Evolutionary conservation across 1,140 invertebrate species (phyloP).

Genomic region (Tetramorium simillimum): DNA sequence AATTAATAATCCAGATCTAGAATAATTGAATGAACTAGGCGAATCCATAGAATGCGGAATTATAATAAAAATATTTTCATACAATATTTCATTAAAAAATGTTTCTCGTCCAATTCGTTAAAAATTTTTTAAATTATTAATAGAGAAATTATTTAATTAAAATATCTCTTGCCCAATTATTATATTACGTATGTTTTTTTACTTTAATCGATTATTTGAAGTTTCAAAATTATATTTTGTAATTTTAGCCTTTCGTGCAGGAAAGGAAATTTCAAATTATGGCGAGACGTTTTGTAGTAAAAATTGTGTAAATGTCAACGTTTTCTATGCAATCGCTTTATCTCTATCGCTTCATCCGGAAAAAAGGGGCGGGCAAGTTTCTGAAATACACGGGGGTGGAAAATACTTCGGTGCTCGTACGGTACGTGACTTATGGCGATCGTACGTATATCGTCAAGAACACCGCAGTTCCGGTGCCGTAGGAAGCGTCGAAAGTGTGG

Average conservation of each 20-base stretch:
- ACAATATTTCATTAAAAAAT: neutral
- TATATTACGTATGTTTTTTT: neutral
- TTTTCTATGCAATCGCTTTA: constrained; percentile 20
- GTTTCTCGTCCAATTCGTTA: neutral
- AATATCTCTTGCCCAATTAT: neutral
- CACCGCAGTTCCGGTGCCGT: constrained; percentile 63
- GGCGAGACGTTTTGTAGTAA: neutral
- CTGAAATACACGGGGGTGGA: constrained; percentile 44
- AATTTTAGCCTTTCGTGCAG: neutral
- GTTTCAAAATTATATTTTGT: neutral
- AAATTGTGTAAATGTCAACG: neutral
- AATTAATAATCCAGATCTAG: neutral
- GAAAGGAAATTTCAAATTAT: neutral
- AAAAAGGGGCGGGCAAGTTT: neutral
- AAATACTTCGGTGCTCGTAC: constrained; percentile 35
- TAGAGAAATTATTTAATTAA: neutral
- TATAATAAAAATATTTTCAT: neutral
- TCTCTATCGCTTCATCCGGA: neutral
- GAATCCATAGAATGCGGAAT: neutral
- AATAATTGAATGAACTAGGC: neutral
- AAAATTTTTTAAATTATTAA: neutral
- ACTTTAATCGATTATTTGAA: neutral
- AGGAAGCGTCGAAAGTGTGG: constrained; percentile 66
- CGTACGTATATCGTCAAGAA: constrained; percentile 70
- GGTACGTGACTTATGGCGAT: constrained; percentile 64